Evolutionary conservation across 2,113 vertebrate genomes (phyloP).

Genomic region (Cyprinodon variegatus): DNA sequence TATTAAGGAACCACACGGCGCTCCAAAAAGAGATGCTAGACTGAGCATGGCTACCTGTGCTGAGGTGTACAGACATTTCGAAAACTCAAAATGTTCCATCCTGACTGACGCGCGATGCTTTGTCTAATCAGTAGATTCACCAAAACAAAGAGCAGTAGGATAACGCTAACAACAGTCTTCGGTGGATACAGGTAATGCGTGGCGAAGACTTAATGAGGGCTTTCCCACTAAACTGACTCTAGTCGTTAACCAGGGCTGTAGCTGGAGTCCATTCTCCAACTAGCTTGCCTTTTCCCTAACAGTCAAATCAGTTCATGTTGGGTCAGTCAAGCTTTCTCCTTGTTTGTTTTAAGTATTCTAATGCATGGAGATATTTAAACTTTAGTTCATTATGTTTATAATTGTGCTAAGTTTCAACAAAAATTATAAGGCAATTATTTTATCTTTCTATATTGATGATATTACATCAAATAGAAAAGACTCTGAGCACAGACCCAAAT

Average conservation of each 20-base stretch:
- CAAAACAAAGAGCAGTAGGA: neutral
- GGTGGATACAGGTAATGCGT: neutral
- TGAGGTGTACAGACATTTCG: neutral
- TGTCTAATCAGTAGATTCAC: neutral
- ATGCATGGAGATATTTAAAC: no score
- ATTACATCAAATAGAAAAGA: no score
- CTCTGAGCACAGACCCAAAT: no score
- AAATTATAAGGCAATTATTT: no score
- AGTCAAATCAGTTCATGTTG: neutral
- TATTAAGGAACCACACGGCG: constrained; percentile 55
- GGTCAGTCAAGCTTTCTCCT: no score
- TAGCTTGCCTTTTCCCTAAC: neutral
- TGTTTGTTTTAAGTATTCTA: no score
- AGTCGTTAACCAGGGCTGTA: neutral
- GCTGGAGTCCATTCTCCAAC: neutral
- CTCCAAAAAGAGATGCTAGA: constrained; percentile 15
- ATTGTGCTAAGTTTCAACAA: no score
- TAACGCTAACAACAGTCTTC: neutral
- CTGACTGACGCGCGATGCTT: neutral
- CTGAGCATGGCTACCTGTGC: constrained; percentile 16
- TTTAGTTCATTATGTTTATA: no score
- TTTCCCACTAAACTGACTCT: neutral
- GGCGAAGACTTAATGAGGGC: neutral
- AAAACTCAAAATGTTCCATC: neutral
- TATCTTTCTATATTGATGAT: no score